Conservation (phyloP, 2,888 invertebrate species). For the Glyphotaelius pellucidus region DNA sequence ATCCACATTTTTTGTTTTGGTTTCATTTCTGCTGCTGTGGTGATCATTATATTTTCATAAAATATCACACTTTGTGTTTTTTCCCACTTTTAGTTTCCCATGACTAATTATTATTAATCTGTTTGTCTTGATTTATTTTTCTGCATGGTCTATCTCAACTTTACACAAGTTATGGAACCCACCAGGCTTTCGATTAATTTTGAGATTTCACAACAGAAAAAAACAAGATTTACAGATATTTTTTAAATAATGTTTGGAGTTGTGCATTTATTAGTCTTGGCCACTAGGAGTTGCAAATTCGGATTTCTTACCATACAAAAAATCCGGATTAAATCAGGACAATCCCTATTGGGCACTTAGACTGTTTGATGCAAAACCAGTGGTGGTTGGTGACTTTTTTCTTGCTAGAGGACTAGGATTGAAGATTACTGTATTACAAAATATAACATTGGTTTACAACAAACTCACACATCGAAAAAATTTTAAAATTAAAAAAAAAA, state of each 20-base stretch:
- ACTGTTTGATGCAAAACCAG: neutral
- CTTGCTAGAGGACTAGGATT: neutral
- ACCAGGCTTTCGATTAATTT: too few species aligned
- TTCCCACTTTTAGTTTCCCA: neutral
- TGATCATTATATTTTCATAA: slow-evolving; percentile 8
- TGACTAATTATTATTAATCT: neutral
- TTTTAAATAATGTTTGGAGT: too few species aligned
- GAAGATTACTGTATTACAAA: neutral
- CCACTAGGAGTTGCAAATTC: neutral
- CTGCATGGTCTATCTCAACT: neutral
- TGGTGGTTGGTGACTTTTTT: neutral
- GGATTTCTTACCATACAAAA: too few species aligned
- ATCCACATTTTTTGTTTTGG: slow-evolving; percentile 10
- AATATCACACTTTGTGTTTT: slow-evolving; percentile 1
- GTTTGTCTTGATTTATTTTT: neutral
- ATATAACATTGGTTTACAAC: neutral
- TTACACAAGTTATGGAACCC: neutral
- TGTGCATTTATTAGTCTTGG: neutral
- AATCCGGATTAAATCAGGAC: too few species aligned
- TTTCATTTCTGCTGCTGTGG: slow-evolving; percentile 37
- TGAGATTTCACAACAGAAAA: too few species aligned
- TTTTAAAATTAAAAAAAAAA: too few species aligned
- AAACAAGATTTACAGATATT: too few species aligned
- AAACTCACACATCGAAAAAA: neutral
- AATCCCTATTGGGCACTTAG: too few species aligned